Evolutionary conservation across 1,140 invertebrate genomes (phyloP).

Genomic region (Drosophila athabasca): DNA sequence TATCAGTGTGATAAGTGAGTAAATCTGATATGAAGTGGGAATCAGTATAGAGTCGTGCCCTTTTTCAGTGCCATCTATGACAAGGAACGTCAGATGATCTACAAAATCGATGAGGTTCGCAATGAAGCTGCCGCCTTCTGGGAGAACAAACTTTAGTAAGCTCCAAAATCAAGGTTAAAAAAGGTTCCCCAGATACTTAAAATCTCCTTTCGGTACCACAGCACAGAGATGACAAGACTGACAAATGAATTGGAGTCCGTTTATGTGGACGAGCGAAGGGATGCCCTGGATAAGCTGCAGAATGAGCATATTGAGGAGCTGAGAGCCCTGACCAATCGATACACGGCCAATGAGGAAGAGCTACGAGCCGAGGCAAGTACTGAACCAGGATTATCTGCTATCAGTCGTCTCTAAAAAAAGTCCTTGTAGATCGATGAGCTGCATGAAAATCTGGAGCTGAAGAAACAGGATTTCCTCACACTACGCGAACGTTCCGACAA

Average conservation of each 20-base stretch:
- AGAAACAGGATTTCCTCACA: conserved; percentile 84
- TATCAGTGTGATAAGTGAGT: conserved; percentile 83
- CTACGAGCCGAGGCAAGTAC: conserved; percentile 84
- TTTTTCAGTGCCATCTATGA: conserved; percentile 84
- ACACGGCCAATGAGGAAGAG: conserved; percentile 85
- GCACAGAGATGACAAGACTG: conserved; percentile 85
- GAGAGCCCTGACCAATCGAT: conserved; percentile 84
- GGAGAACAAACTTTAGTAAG: conserved; percentile 85
- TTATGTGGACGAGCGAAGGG: conserved; percentile 86
- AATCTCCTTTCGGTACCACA: conserved; percentile 32
- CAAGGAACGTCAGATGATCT: conserved; percentile 85
- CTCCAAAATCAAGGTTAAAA: neutral
- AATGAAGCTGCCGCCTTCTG: conserved; percentile 85
- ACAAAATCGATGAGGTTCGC: conserved; percentile 85
- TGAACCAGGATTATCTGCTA: too few species aligned
- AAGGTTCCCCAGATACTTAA: too few species aligned
- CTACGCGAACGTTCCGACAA: conserved; percentile 78
- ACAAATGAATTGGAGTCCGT: conserved; percentile 86
- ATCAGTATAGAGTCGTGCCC: neutral
- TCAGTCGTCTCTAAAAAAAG: neutral
- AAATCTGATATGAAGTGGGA: neutral
- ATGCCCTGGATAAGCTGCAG: conserved; percentile 85
- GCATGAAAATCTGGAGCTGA: conserved; percentile 85
- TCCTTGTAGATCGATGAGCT: conserved; percentile 85
- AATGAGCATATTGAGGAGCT: conserved; percentile 85